Percentiles rank a stretch among this genome's conserved stretches.
Evolutionary conservation across 2,888 invertebrate species (phyloP).

Genomic region (Germaria angustata): DNA sequence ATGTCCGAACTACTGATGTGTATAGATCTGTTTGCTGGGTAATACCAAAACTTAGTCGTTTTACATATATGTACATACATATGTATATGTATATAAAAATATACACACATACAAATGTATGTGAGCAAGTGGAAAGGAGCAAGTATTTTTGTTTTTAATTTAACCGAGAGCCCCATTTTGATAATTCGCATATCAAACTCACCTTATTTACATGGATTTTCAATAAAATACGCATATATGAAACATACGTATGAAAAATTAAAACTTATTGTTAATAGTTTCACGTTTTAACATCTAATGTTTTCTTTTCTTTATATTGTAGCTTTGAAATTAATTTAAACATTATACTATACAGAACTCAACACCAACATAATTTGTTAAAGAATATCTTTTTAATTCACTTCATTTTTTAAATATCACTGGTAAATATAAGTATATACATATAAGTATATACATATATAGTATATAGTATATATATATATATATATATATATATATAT

Average conservation of each 20-base stretch:
- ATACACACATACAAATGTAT: neutral
- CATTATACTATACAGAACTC: neutral
- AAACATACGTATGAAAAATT: neutral
- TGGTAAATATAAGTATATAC: too few species aligned
- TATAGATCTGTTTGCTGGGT: too few species aligned
- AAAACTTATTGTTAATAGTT: neutral
- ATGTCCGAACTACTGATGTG: too few species aligned
- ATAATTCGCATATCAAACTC: neutral
- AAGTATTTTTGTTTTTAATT: neutral
- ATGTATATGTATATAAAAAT: neutral
- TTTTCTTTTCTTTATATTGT: neutral
- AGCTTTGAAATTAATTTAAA: neutral
- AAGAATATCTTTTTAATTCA: too few species aligned
- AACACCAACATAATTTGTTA: neutral
- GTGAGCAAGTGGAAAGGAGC: neutral
- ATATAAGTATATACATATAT: too few species aligned
- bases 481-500: too few species aligned
- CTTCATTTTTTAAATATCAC: too few species aligned
- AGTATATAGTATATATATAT: too few species aligned
- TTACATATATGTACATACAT: neutral
- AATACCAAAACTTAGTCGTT: too few species aligned
- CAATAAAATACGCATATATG: neutral
- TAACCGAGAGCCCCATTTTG: neutral
- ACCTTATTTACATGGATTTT: slow-evolving; percentile 2
- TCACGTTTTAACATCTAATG: too few species aligned